phyloP scores from a whole-genome alignment of 1,140 invertebrate genomes.

The Drosophila dunni region DNA sequence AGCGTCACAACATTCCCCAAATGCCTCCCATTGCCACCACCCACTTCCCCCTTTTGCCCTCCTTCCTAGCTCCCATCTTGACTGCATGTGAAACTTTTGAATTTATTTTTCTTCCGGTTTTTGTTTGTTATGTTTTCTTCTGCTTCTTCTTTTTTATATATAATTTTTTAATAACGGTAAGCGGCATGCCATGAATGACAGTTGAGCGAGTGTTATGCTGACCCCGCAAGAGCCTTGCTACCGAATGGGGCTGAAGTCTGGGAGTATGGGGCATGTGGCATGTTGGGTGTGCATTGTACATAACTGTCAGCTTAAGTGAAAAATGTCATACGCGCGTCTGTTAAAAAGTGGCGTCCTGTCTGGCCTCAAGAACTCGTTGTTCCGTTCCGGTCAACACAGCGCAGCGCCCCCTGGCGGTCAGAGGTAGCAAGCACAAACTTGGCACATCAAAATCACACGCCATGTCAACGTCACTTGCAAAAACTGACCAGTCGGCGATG shows the following conservation, averaged over 20 bases:
- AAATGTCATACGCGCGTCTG: constrained; percentile 72
- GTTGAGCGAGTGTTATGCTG: constrained; percentile 50
- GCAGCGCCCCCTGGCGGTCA: constrained; percentile 42
- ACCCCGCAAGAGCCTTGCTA: constrained; percentile 30
- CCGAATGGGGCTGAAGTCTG: constrained; percentile 20
- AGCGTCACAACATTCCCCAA: constrained; percentile 67
- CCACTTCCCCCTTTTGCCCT: background rate
- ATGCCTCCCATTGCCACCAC: background rate
- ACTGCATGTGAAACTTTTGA: constrained; percentile 73
- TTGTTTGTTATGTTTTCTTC: constrained; percentile 26
- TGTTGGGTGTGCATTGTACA: constrained; percentile 48
- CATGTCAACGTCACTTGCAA: constrained; percentile 61
- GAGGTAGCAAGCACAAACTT: constrained; percentile 38
- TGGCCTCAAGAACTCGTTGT: constrained; percentile 32
- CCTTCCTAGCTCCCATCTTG: background rate
- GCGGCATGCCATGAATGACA: constrained; percentile 74
- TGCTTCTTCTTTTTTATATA: constrained; percentile 32
- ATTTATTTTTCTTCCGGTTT: constrained; percentile 57
- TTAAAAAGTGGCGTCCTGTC: constrained; percentile 34
- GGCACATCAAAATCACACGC: constrained; percentile 67
- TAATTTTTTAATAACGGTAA: constrained; percentile 82
- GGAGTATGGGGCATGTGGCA: constrained; percentile 3
- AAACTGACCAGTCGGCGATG: constrained; percentile 24
- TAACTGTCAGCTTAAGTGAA: constrained; percentile 80
- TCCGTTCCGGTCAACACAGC: constrained; percentile 9